phyloP scores from a whole-genome alignment of 2,888 invertebrate genomes.

The Sthenelais limicola region DNA sequence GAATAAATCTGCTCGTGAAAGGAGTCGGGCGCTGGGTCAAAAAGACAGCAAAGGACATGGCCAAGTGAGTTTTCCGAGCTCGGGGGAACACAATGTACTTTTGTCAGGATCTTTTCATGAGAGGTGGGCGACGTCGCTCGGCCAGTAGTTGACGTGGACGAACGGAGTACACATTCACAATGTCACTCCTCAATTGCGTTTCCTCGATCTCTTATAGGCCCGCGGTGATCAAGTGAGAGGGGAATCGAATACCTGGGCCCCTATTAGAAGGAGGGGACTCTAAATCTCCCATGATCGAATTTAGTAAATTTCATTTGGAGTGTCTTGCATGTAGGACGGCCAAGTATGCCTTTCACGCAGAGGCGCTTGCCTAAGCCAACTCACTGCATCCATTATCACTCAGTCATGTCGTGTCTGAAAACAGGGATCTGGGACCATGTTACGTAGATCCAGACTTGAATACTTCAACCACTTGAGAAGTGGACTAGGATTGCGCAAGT shows the following conservation, averaged over 20 bases:
- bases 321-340: too few species aligned
- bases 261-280: background rate
- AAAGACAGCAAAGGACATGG: conserved; percentile 26
- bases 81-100: conserved; percentile 13
- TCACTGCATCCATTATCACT: too few species aligned
- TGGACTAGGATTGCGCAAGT: too few species aligned
- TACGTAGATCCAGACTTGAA: too few species aligned
- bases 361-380: too few species aligned
- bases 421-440: too few species aligned
- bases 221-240: conserved; percentile 3
- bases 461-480: too few species aligned
- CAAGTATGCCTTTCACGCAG: too few species aligned
- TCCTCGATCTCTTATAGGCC: conserved; percentile 20
- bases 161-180: background rate
- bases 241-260: conserved; percentile 24
- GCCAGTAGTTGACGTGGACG: too few species aligned
- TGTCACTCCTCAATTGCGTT: conserved; percentile 14
- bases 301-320: background rate
- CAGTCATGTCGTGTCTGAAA: too few species aligned
- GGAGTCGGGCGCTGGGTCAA: background rate
- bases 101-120: background rate
- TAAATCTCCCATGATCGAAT: conserved; percentile 23
- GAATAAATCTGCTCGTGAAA: conserved; percentile 15
- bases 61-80: conserved; percentile 16
- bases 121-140: background rate